A percentile compares a stretch with the other conserved stretches of the same genome.
Evolutionary conservation across 2,113 vertebrate species (phyloP).

Genomic region (Platichthys flesus): DNA sequence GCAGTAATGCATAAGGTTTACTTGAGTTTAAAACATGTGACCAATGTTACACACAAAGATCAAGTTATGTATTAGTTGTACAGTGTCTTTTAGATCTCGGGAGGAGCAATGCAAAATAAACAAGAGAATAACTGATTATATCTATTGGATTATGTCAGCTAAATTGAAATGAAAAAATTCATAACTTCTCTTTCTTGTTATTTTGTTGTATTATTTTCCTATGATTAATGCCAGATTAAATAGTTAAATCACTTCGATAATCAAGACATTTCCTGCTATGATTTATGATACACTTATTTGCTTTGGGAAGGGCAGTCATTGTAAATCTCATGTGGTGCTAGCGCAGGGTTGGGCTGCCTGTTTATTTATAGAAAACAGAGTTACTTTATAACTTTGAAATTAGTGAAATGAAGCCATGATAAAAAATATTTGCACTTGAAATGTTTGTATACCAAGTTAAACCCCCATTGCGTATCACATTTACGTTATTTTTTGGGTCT

Average conservation of each 20-base stretch:
- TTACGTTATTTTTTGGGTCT: too few relatives aligned
- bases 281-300: conserved; percentile 22
- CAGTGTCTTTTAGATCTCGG: too few relatives aligned
- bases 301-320: conserved; percentile 16
- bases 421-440: neutral
- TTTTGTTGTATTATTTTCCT: neutral
- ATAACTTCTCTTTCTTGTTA: neutral
- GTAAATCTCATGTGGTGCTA: neutral
- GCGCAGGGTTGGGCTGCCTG: conserved; percentile 11
- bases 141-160: neutral
- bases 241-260: neutral
- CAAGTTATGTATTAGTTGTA: too few relatives aligned
- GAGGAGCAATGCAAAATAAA: neutral
- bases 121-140: neutral
- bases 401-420: neutral
- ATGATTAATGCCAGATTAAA: too few relatives aligned
- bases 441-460: conserved; percentile 2
- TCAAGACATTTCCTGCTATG: neutral
- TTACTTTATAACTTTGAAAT: neutral
- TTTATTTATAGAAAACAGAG: neutral
- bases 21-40: too few relatives aligned
- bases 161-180: neutral
- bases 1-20: too few relatives aligned
- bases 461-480: neutral
- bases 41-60: too few relatives aligned